phyloP scores from a whole-genome alignment of 2,888 invertebrate species.

The Pseudococcus jackbeardsleyi region DNA sequence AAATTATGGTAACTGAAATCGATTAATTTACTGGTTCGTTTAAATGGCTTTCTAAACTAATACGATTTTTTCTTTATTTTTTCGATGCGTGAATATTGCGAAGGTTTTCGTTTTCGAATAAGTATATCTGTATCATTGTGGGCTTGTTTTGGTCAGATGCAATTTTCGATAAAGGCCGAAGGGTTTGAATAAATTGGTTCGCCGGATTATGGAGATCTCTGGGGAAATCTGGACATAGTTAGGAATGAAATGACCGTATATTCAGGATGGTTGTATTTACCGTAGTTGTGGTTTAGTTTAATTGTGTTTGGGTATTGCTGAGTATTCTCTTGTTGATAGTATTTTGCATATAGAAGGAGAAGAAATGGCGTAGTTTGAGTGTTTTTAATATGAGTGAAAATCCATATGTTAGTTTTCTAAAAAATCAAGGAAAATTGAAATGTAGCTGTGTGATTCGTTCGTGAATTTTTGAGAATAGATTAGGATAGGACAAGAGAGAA shows the following conservation, averaged over 20 bases:
- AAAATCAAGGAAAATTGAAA: too few relatives aligned
- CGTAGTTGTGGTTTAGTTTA: not conserved
- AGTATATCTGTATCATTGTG: not conserved
- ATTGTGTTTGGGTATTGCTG: not conserved
- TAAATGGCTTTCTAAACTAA: not conserved
- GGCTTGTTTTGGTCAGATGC: not conserved
- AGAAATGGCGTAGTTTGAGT: too few relatives aligned
- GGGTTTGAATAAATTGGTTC: not conserved
- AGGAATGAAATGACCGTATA: not conserved
- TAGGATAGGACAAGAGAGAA: too few relatives aligned
- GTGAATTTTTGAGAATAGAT: too few relatives aligned
- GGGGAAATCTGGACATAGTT: not conserved
- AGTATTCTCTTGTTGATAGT: not conserved
- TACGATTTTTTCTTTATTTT: not conserved
- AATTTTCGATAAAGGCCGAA: not conserved
- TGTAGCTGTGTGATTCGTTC: too few relatives aligned
- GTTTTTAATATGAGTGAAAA: too few relatives aligned
- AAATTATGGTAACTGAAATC: not conserved
- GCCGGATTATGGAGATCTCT: not conserved
- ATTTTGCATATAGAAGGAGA: not conserved
- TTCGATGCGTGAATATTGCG: not conserved
- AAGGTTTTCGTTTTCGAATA: too few relatives aligned
- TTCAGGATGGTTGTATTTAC: not conserved
- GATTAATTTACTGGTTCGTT: not conserved
- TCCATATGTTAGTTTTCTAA: too few relatives aligned